Conservation (phyloP, 2,888 invertebrate genomes). For the Phaedon cochleariae region DNA sequence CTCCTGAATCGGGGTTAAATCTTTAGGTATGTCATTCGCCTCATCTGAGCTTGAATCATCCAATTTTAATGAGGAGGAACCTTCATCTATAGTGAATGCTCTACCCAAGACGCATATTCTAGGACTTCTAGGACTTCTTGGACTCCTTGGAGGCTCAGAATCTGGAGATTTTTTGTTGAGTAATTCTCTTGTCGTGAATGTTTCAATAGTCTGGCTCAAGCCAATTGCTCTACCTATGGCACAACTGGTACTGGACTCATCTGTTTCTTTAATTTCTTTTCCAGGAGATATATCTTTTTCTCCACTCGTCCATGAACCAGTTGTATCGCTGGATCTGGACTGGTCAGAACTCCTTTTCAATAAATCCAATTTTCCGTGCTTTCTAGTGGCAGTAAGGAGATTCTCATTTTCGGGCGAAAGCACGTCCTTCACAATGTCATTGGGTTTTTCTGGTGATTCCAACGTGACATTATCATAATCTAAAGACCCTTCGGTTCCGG, state of each 20-base stretch:
- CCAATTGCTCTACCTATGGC: constrained; percentile 82
- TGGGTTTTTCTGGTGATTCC: constrained; percentile 54
- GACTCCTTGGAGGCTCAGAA: constrained; percentile 50
- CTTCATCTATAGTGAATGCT: constrained; percentile 62
- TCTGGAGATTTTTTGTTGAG: constrained; percentile 61
- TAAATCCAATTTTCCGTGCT: constrained; percentile 64
- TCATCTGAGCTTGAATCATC: constrained; percentile 55
- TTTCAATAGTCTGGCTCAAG: constrained; percentile 77
- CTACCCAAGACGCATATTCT: constrained; percentile 60
- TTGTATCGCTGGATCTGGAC: constrained; percentile 80
- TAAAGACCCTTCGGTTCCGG: constrained; percentile 72
- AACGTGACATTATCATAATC: constrained; percentile 61
- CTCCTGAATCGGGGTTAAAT: constrained; percentile 55
- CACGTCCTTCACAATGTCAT: constrained; percentile 36
- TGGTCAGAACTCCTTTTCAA: constrained; percentile 77
- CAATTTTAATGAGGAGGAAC: constrained; percentile 50
- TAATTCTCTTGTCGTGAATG: constrained; percentile 71
- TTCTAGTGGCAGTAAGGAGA: constrained; percentile 62
- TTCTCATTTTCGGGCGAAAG: constrained; percentile 39
- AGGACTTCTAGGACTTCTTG: constrained; percentile 59
- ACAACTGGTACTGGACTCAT: constrained; percentile 80
- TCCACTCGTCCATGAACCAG: constrained; percentile 80
- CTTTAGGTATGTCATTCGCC: constrained; percentile 56
- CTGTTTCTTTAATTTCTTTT: constrained; percentile 68
- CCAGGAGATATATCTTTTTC: constrained; percentile 77